Evolutionary conservation across 2,888 invertebrate genomes (phyloP).

Genomic region (Andrena haemorrhoa): DNA sequence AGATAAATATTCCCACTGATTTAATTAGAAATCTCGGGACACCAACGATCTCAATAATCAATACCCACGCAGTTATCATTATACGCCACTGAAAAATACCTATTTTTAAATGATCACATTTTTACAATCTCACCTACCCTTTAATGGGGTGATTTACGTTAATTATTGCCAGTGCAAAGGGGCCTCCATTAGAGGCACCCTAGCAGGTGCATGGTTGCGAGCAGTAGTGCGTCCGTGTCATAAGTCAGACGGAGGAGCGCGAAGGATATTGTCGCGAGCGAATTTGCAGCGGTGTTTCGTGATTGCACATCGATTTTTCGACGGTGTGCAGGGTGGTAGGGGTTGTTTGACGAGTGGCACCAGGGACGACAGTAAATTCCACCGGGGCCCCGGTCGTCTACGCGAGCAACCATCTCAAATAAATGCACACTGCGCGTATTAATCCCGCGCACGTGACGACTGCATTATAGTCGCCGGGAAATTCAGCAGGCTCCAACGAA

Average conservation of each 20-base stretch:
- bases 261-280: constrained; percentile 7
- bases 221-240: constrained; percentile 3
- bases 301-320: constrained; percentile 67
- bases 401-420: constrained; percentile 62
- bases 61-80: too few species aligned
- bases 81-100: too few species aligned
- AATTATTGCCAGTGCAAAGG: too few species aligned
- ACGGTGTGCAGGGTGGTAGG: background rate
- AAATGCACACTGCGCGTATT: constrained; percentile 65
- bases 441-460: constrained; percentile 62
- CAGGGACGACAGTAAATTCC: constrained; percentile 62
- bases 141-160: too few species aligned
- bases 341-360: constrained; percentile 58
- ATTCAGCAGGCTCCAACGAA: constrained; percentile 37
- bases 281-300: constrained; percentile 37
- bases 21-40: too few species aligned
- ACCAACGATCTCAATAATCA: too few species aligned
- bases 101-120: too few species aligned
- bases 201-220: too few species aligned
- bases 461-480: constrained; percentile 60
- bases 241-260: constrained; percentile 8
- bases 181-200: too few species aligned
- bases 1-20: too few species aligned
- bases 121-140: too few species aligned
- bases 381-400: constrained; percentile 29